These are phyloP conservation scores for Arge pagana DNA, from an alignment of 2,888 invertebrate species.

Conservation along the genomic window DNA sequence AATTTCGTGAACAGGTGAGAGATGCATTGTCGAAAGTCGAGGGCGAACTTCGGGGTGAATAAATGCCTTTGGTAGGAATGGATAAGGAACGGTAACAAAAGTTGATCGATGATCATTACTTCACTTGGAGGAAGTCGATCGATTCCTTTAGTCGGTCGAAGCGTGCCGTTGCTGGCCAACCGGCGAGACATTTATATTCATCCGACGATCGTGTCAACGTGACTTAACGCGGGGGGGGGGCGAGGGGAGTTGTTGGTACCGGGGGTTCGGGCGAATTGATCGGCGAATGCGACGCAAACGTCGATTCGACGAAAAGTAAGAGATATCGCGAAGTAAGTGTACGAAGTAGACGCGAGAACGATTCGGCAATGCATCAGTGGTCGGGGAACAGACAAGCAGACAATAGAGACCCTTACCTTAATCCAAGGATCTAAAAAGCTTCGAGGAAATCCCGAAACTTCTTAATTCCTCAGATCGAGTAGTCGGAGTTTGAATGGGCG, in stretches of 20 bases:
- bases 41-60: conserved; percentile 66
- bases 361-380: conserved; percentile 1
- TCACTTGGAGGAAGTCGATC: conserved; percentile 70
- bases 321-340: conserved; percentile 18
- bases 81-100: conserved; percentile 64
- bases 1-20: conserved; percentile 39
- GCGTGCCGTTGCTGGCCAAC: conserved; percentile 72
- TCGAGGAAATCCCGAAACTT: conserved; percentile 12
- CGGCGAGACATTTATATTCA: conserved; percentile 58
- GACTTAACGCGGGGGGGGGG: too few relatives aligned
- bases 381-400: conserved; percentile 15
- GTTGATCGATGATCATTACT: conserved; percentile 67
- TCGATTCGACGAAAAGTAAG: too few relatives aligned
- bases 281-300: too few relatives aligned
- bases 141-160: conserved; percentile 62
- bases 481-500: conserved; percentile 16
- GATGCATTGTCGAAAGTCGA: conserved; percentile 56
- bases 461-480: conserved; percentile 13
- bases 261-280: too few relatives aligned
- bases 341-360: too few relatives aligned
- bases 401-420: conserved; percentile 14
- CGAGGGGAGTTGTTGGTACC: too few relatives aligned
- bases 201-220: too few relatives aligned
- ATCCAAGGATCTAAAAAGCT: conserved; percentile 18
- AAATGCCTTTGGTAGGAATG: conserved; percentile 64